Base-by-base conservation (phyloP, 2,797 vertebrate genomes). In the Australoheros facetus region DNA sequence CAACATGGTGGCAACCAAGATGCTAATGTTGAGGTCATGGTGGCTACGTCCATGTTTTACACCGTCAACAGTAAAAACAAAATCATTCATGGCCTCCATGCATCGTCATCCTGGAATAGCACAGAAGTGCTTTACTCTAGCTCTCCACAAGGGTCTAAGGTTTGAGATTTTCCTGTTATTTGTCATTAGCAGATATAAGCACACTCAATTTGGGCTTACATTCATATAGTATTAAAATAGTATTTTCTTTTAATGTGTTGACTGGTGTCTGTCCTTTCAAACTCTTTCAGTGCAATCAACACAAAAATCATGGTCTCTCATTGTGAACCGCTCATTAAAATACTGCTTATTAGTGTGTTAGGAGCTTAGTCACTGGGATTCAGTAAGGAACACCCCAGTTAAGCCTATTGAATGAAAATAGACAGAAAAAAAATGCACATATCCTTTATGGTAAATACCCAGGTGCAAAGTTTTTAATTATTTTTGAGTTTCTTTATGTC, bases 81-180 rank as follows among this genome's bases (percentile, higher is more conserved):
- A 51, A 30, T 48, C 39, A 17, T 54, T 54, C 53, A 54, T 23
- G 10, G 0, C 14, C 42, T n/a, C 19, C 42, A 30, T 6, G 19
- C 19, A 19, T 2, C 30, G 26, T 30, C 0, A 0, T 51, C 42
- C 23, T 6, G 0, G 1, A 69, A 30, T 10, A 51, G 42, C 0
- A n/a, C 14, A n/a, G 64, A 69, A 51, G 51, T 30, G 17, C 17
- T 30, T 51, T 10, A 51, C 5, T 8, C 42, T 17, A 30, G 42
- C 42, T 10, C 0, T 51, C 2, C 0, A 51, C 42, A 51, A 28
- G 16, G 42, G 26, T 69, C 42, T 51, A 51, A 42, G 42, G 16
- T 69, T 69, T 13, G 9, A 10, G 16, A 30, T n/a, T n/a, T 69
- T 69, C 64, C 26, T 30, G 9, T 30, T 0, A 69, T 69, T 30